A percentile compares a stretch with the other conserved stretches of the same genome.
phyloP scores from a whole-genome alignment of 1,140 invertebrate species.

The Linepithema humile region DNA sequence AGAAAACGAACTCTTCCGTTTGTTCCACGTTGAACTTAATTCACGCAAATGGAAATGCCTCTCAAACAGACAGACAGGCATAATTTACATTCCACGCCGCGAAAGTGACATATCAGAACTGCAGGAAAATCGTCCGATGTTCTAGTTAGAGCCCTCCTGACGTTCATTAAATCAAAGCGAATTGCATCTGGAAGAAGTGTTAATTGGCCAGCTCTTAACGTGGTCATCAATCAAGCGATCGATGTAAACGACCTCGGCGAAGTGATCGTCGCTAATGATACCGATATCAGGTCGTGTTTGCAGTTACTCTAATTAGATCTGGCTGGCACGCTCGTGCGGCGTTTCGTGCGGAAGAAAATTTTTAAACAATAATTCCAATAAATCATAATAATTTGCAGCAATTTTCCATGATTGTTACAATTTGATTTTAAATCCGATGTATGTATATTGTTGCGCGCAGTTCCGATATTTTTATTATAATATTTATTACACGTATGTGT shows the following conservation, averaged over 20 bases:
- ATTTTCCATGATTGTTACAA: not conserved
- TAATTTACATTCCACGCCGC: conserved; percentile 53
- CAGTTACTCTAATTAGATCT: not conserved
- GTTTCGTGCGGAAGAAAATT: not conserved
- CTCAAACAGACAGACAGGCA: conserved; percentile 51
- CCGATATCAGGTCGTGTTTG: not conserved
- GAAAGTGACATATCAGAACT: conserved; percentile 54
- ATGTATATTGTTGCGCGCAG: not conserved
- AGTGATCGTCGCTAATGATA: not conserved
- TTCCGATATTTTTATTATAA: not conserved
- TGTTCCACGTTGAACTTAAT: conserved; percentile 47
- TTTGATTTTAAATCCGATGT: not conserved
- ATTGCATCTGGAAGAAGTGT: conserved; percentile 19
- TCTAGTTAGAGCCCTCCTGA: conserved; percentile 27
- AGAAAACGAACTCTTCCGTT: conserved; percentile 52
- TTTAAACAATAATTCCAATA: too few species aligned
- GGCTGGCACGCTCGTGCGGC: not conserved
- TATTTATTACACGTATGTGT: not conserved
- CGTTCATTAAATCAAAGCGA: conserved; percentile 47
- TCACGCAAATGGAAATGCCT: conserved; percentile 55
- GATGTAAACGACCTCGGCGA: not conserved
- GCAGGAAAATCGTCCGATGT: conserved; percentile 48
- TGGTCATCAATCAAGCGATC: not conserved
- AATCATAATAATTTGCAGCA: not conserved
- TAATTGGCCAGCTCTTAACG: conserved; percentile 3